Percentiles rank a stretch among this genome's conserved stretches.
Conservation (phyloP, 2,888 invertebrate genomes). For the Linyphia triangularis region DNA sequence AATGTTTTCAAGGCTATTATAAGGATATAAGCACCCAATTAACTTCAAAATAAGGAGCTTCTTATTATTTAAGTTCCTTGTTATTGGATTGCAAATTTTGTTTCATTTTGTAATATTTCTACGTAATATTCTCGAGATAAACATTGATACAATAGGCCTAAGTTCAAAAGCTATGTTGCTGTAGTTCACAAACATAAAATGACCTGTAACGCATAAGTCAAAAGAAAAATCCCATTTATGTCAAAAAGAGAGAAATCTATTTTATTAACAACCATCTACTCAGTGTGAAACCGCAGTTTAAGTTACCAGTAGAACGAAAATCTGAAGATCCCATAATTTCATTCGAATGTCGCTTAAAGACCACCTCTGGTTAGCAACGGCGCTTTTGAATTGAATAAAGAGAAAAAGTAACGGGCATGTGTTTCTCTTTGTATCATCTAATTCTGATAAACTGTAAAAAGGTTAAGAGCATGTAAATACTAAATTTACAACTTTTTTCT, state of each 20-base stretch:
- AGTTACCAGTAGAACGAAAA: background rate
- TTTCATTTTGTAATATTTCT: too few relatives aligned
- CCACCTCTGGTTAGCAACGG: background rate
- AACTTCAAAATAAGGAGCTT: too few relatives aligned
- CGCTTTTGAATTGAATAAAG: background rate
- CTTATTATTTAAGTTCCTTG: too few relatives aligned
- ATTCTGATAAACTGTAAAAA: constrained; percentile 17
- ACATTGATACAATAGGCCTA: background rate
- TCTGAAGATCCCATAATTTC: constrained; percentile 26
- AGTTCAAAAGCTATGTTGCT: background rate
- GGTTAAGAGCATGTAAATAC: constrained; percentile 31
- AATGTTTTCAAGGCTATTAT: too few relatives aligned
- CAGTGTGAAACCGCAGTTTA: background rate
- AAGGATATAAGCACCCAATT: too few relatives aligned
- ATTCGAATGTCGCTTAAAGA: background rate
- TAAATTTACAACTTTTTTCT: constrained; percentile 9
- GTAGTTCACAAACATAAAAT: background rate
- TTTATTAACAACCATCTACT: background rate
- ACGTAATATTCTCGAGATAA: too few relatives aligned
- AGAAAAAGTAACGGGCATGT: background rate
- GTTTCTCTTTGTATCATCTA: background rate
- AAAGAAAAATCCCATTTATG: constrained; percentile 7
- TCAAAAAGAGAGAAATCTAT: constrained; percentile 9
- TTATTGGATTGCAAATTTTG: too few relatives aligned
- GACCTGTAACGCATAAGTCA: background rate